phyloP scores from a whole-genome alignment of 1,140 invertebrate genomes.

The Ericerus pela region DNA sequence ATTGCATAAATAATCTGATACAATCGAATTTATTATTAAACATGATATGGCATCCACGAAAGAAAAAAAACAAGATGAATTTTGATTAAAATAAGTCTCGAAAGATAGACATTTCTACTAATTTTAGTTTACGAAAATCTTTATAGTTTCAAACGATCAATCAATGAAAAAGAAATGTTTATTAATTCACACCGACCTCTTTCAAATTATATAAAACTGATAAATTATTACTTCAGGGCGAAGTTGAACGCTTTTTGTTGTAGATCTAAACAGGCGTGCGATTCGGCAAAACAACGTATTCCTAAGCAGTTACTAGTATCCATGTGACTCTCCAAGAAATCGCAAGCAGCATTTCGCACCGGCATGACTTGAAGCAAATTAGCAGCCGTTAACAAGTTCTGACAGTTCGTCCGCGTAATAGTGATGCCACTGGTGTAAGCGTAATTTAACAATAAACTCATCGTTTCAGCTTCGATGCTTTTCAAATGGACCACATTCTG shows the following conservation, averaged over 20 bases:
- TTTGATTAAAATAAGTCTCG: too few species aligned
- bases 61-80: too few species aligned
- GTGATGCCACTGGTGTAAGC: slow-evolving; percentile 39
- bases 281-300: slow-evolving; percentile 42
- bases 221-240: slow-evolving; percentile 20
- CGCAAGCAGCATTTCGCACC: slow-evolving; percentile 38
- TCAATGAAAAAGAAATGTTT: neutral
- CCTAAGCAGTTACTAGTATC: slow-evolving; percentile 40
- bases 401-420: slow-evolving; percentile 37
- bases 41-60: too few species aligned
- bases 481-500: slow-evolving; percentile 34
- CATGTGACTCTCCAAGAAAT: slow-evolving; percentile 39
- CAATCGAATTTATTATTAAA: too few species aligned
- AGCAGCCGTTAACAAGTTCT: slow-evolving; percentile 38
- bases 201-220: slow-evolving; percentile 4
- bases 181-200: neutral
- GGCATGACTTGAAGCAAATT: slow-evolving; percentile 40
- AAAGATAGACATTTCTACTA: too few species aligned
- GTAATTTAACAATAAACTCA: slow-evolving; percentile 38
- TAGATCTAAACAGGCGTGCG: slow-evolving; percentile 36
- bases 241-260: slow-evolving; percentile 32
- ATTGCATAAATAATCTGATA: too few species aligned
- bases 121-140: too few species aligned
- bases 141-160: too few species aligned
- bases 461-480: slow-evolving; percentile 37